These are phyloP conservation scores for Scolopax mira DNA, from an alignment of 2,113 vertebrate species.

Conservation along the genomic window DNA sequence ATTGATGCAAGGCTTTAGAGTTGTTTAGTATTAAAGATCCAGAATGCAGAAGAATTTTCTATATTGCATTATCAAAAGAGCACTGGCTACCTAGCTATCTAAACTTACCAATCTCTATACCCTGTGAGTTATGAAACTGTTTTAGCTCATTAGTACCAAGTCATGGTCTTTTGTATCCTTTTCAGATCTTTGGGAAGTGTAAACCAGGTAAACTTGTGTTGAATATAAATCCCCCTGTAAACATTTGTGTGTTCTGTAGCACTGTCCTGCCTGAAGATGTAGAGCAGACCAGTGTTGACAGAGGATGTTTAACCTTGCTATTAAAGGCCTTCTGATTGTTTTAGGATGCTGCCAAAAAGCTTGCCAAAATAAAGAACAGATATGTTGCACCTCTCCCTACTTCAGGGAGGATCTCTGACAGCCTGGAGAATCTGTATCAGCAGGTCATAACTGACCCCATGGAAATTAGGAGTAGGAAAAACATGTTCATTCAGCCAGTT, in stretches of 20 bases:
- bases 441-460: neutral
- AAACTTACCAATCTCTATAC: neutral
- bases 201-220: neutral
- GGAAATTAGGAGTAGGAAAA: neutral
- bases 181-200: neutral
- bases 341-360: neutral
- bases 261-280: neutral
- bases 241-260: neutral
- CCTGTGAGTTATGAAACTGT: neutral
- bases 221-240: neutral
- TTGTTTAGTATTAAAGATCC: neutral
- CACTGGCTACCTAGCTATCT: neutral
- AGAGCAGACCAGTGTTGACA: neutral
- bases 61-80: neutral
- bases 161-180: neutral
- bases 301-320: neutral
- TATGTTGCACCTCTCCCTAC: neutral
- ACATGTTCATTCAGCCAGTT: neutral
- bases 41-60: neutral
- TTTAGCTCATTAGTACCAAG: neutral
- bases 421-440: neutral
- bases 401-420: neutral
- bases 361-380: constrained; percentile 18
- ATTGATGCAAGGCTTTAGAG: neutral
- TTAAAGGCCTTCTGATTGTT: neutral